These are phyloP conservation scores for Ctenodactylus gundi DNA, from an alignment of 2,113 vertebrate species.

Conservation along the genomic window DNA sequence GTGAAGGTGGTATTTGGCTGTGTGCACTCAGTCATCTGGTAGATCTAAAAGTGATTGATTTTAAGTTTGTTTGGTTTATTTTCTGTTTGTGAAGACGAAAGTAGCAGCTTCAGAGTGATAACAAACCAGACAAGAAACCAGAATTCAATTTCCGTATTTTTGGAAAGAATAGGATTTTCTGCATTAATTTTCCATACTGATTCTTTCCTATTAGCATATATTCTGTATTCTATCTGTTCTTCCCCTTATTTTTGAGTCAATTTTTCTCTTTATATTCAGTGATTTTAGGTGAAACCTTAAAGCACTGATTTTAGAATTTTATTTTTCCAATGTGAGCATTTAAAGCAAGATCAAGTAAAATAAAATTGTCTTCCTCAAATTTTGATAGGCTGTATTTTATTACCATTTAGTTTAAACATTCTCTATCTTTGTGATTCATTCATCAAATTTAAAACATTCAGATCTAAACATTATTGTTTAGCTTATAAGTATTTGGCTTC, in stretches of 20 bases:
- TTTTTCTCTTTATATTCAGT: neutral
- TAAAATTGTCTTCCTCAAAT: neutral
- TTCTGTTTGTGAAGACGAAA: neutral
- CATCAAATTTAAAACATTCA: neutral
- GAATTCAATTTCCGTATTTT: neutral
- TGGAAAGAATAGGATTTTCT: too few species aligned
- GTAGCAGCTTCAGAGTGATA: neutral
- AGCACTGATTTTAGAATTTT: neutral
- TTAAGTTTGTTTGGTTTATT: neutral
- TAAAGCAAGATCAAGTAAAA: neutral
- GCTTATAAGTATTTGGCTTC: neutral
- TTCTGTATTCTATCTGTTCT: neutral
- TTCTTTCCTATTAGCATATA: neutral
- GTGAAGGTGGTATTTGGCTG: too few species aligned
- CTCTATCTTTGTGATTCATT: neutral
- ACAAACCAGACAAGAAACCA: neutral
- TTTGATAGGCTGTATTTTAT: neutral
- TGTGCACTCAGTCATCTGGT: neutral
- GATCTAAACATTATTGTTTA: neutral
- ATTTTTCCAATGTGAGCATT: neutral
- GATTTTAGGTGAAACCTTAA: neutral
- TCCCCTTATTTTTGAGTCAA: neutral
- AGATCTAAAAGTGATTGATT: neutral
- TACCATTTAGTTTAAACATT: neutral
- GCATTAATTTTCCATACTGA: neutral